Conservation (phyloP, 2,113 vertebrate genomes). For the Sceloporus tristichus region DNA sequence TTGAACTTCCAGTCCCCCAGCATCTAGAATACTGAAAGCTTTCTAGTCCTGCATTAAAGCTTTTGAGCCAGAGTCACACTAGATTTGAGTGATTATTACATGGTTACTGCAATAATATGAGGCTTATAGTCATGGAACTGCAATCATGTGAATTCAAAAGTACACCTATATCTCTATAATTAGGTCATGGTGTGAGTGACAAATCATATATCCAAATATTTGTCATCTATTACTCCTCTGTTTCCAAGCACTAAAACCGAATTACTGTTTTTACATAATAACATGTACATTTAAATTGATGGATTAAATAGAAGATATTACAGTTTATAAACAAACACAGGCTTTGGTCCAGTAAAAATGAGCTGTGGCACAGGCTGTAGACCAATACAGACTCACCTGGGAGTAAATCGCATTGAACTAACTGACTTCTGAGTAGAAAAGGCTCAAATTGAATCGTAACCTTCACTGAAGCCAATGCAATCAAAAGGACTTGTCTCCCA, state of each 20-base stretch:
- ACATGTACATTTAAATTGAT: neutral
- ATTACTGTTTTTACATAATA: neutral
- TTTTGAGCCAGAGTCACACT: neutral
- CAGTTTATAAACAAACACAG: neutral
- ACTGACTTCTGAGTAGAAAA: neutral
- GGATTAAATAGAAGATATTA: neutral
- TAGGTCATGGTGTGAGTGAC: neutral
- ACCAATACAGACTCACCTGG: neutral
- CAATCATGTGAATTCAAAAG: neutral
- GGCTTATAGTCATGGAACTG: neutral
- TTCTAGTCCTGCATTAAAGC: neutral
- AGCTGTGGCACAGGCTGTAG: neutral
- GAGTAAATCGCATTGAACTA: neutral
- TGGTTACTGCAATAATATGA: neutral
- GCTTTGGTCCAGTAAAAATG: neutral
- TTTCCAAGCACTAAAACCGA: neutral
- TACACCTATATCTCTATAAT: neutral
- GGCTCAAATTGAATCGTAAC: neutral
- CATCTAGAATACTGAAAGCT: no score
- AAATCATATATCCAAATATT: neutral
- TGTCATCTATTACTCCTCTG: neutral
- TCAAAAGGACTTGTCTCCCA: neutral
- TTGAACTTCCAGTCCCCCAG: no score
- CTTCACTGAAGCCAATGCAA: neutral
- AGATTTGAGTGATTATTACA: neutral